Conservation (phyloP, 2,888 invertebrate species). For the Congeria kusceri region DNA sequence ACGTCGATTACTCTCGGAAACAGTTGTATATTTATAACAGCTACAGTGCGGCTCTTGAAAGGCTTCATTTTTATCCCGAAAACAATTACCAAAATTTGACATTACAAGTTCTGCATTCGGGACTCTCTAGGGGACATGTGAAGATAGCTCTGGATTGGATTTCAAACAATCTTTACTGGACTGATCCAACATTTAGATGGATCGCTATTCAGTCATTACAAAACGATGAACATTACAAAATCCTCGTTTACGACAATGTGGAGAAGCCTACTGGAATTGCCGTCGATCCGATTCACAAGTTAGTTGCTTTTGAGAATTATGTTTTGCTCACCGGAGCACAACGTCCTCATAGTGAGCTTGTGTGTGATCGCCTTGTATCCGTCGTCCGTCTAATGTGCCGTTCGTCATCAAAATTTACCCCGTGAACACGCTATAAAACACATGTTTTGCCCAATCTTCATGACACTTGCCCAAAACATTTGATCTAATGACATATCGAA, state of each 20-base stretch:
- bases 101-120: not conserved
- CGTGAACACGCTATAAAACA: no score
- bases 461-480: no score
- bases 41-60: not conserved
- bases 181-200: constrained; percentile 36
- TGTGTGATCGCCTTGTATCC: no score
- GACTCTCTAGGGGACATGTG: constrained; percentile 16
- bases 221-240: constrained; percentile 19
- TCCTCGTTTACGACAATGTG: constrained; percentile 26
- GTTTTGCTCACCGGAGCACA: no score
- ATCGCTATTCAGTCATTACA: constrained; percentile 33
- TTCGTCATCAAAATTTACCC: no score
- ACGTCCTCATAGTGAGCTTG: no score
- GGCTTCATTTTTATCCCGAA: constrained; percentile 11
- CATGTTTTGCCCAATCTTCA: no score
- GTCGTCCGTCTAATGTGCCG: no score
- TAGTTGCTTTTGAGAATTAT: constrained; percentile 13
- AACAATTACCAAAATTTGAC: not conserved
- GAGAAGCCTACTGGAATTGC: constrained; percentile 22
- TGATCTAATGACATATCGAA: no score
- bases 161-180: constrained; percentile 47
- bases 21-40: constrained; percentile 23
- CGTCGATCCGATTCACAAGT: constrained; percentile 27
- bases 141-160: constrained; percentile 40
- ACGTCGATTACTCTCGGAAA: constrained; percentile 19